These are phyloP conservation scores for Gymnocypris eckloni DNA, from an alignment of 2,797 vertebrate species.

Conservation along the genomic window DNA sequence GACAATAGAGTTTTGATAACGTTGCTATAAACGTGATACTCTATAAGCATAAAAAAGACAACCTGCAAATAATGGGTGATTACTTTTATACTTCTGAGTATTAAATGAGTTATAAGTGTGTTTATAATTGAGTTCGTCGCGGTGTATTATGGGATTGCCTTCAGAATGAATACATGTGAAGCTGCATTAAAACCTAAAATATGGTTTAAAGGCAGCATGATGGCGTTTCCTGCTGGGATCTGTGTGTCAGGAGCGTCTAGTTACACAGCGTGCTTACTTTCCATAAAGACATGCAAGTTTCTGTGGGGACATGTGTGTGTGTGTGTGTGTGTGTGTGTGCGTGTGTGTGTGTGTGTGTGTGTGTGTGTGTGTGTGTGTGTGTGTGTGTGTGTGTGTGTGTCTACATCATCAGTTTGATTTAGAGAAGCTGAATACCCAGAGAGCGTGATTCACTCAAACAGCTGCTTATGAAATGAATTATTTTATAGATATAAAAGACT, in stretches of 20 bases:
- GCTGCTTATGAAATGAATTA: constrained; percentile 3
- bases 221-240: neutral
- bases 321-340: neutral
- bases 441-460: neutral
- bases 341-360: neutral
- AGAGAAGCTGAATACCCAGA: neutral
- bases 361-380: neutral
- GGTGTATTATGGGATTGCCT: constrained; percentile 7
- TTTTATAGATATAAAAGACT: constrained; percentile 10
- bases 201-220: neutral
- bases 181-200: neutral
- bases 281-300: neutral
- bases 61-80: neutral
- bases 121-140: neutral
- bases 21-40: neutral
- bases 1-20: neutral
- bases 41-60: neutral
- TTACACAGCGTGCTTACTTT: neutral
- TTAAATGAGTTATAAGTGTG: too few relatives aligned
- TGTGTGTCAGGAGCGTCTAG: constrained; percentile 10
- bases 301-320: constrained; percentile 26
- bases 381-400: neutral
- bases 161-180: neutral
- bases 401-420: constrained; percentile 15
- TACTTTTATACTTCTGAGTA: neutral